Evolutionary conservation across 2,113 vertebrate genomes (phyloP).

Genomic region (Chamaea fasciata): DNA sequence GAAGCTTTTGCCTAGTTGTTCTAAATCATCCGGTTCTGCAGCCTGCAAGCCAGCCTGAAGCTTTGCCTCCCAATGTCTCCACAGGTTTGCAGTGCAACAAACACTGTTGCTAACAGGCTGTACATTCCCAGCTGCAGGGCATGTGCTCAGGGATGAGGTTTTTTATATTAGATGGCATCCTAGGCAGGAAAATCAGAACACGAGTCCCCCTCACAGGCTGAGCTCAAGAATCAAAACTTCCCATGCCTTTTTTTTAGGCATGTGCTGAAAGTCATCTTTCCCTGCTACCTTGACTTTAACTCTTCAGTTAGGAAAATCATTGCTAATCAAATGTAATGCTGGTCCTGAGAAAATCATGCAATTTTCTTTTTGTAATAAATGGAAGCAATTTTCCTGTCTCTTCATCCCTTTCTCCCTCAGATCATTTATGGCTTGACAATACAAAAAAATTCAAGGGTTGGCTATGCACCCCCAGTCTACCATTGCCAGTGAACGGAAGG

Average conservation of each 20-base stretch:
- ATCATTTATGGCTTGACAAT: neutral
- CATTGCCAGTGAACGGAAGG: neutral
- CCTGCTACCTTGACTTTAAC: neutral
- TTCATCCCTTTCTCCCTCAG: neutral
- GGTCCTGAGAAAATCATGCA: neutral
- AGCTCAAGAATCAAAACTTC: neutral
- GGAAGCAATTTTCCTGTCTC: neutral
- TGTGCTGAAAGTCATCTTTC: neutral
- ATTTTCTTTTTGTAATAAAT: neutral
- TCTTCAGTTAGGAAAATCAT: neutral
- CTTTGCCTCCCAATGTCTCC: neutral
- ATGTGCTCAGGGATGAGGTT: neutral
- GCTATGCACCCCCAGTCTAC: neutral
- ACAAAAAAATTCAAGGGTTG: neutral
- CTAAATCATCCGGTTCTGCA: neutral
- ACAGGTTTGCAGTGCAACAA: neutral
- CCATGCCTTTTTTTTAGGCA: neutral
- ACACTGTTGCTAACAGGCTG: neutral
- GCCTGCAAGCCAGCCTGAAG: neutral
- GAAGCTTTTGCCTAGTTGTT: neutral
- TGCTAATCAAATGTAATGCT: neutral
- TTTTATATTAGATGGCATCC: neutral
- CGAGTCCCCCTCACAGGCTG: neutral
- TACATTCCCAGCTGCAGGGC: neutral
- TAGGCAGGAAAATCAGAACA: neutral